Evolutionary conservation across 2,888 invertebrate species (phyloP), one percentile per base, ranked within the genome.

Genomic region (Tetrapedia diversipes): DNA sequence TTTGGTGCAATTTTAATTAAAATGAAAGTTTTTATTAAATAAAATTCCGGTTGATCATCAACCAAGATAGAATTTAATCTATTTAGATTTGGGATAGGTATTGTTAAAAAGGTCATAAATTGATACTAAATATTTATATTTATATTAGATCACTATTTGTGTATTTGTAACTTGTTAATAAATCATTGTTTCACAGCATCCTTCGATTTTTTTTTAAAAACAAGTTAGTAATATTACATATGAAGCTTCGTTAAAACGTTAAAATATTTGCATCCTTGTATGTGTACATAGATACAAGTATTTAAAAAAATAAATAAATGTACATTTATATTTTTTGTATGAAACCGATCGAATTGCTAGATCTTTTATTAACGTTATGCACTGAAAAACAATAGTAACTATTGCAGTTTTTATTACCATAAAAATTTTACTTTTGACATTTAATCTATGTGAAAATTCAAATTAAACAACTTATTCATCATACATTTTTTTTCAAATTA

Each of bases 181-280:
- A 90, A 89, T 90, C 86, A 88, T 89, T 90, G 90, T 89, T 86
- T 90, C 90, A 90, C 90, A 90, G 90, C 90, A 88, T 88, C 86
- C 86, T 89, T 88, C 19, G 14, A 22, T 87, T 87, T 84, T 87
- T 81, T 83, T 86, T 86, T 79, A 82, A n/a, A 82, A 88, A 87
- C 83, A 87, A 86, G 86, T 85, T 78, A 79, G 77, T 79, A 77
- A 76, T 63, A 77, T 69, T 74, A 73, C 67, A 76, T 53, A 22
- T 74, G 59, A 84, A 86, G 82, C 84, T 78, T 74, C 67, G 60
- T 51, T 77, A 74, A 79, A 75, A 65, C 56, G 53, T 73, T 74
- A 70, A 73, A 68, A 77, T 69, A 75, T 60, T 67, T 27, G 32
- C 39, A 22, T 51, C 49, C 51, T 45, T 69, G 47, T 69, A 61